Base-by-base conservation (phyloP, 2,888 invertebrate species). In the Linyphia triangularis region DNA sequence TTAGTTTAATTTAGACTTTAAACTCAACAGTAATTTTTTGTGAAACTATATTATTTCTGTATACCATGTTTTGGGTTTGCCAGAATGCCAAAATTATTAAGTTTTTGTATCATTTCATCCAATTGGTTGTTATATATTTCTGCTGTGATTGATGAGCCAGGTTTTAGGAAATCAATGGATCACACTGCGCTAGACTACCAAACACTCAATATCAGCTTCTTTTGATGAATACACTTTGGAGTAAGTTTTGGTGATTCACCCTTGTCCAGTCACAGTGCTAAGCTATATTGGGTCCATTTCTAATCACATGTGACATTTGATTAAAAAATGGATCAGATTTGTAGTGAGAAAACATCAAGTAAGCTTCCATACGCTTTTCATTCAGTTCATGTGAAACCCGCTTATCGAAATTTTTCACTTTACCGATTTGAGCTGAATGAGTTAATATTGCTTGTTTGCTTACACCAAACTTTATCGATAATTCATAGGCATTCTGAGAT, bases 261-360 rank as follows among this genome's bases (percentile, higher is more conserved):
- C 19, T 59, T 19, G 59, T 59, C 5, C 19, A 19, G 22, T 22
- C 57, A 19, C 57, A 22, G 19, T 59, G 22, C n/a, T 59, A 9
- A 40, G 13, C 1, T 22, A 59, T 3, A 59, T 57, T 57, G 19
- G 57, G 22, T n/a, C 57, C 57, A 4, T 1, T 59, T n/a, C 19
- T 59, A n/a, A 59, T 59, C 57, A 3, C 57, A 59, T 22, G 57
- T 9, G 19, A 59, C 19, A 9, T 59, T 59, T 9, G 59, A 59
- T 59, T 59, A 59, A 59, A 59, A 59, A 59, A 59, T 59, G 59
- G 59, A 59, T 59, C 57, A 59, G 57, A 59, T 59, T 10, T 59
- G 57, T 59, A 22, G 22, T 22, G 2, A 19, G 22, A 59, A 59
- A 59, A 59, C 57, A 59, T 59, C n/a, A 59, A 59, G 57, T 9